These are phyloP conservation scores for Venustoraphidia nigricollis DNA, from an alignment of 2,888 invertebrate genomes.

Conservation along the genomic window DNA sequence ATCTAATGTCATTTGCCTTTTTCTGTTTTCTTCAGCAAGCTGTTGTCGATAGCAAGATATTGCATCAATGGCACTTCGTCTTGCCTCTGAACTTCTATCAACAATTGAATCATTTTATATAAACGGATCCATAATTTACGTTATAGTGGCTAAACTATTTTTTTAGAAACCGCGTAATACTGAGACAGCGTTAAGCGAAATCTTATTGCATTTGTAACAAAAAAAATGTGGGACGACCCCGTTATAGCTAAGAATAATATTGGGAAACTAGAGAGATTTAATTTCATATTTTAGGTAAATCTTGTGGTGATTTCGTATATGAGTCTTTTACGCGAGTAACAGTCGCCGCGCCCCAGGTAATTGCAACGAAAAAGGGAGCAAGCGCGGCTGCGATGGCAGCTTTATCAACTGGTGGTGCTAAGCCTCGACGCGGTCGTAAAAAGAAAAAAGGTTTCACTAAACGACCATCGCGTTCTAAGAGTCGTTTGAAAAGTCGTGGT, in stretches of 20 bases:
- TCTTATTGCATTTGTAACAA: too few species aligned
- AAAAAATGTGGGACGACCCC: too few species aligned
- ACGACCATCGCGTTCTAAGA: conserved; percentile 21
- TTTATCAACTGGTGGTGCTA: conserved; percentile 22
- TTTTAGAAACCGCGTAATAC: too few species aligned
- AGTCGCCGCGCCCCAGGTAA: conserved; percentile 18
- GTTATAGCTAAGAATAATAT: background rate
- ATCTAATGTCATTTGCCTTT: too few species aligned
- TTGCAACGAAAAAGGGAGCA: conserved; percentile 15
- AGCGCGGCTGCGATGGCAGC: conserved; percentile 25
- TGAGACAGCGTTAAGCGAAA: too few species aligned
- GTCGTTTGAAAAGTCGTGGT: conserved; percentile 16
- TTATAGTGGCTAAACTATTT: too few species aligned
- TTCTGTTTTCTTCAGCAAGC: too few species aligned
- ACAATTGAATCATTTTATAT: too few species aligned
- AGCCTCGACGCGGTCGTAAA: conserved; percentile 17
- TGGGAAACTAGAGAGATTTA: background rate
- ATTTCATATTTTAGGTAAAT: conserved; percentile 25
- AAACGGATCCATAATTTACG: too few species aligned
- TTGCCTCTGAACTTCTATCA: too few species aligned
- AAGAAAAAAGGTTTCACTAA: conserved; percentile 20
- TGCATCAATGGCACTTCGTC: too few species aligned
- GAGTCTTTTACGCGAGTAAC: conserved; percentile 35
- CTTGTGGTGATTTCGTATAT: conserved; percentile 38
- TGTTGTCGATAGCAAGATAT: too few species aligned